Evolutionary conservation across 2,113 vertebrate species (phyloP).

Genomic region (Sphaerodactylus townsendi): DNA sequence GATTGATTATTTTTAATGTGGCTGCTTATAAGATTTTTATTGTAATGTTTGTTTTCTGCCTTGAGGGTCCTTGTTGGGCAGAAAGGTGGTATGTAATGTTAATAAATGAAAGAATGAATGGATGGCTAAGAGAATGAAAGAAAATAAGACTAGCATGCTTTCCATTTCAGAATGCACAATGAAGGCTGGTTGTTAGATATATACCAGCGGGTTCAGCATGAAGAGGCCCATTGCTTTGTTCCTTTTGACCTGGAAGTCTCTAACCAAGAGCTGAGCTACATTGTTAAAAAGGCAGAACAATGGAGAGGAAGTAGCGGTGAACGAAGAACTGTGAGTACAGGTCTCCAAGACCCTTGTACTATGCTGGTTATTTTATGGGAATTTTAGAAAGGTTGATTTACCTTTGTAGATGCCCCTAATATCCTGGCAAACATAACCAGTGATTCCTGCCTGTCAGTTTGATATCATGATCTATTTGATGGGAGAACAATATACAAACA

Average conservation of each 20-base stretch:
- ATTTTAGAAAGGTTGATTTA: background rate
- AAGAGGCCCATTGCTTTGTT: conserved; percentile 82
- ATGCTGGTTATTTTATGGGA: background rate
- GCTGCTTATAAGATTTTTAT: background rate
- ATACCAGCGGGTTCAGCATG: conserved; percentile 79
- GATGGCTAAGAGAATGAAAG: background rate
- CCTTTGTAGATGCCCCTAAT: background rate
- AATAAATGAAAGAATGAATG: background rate
- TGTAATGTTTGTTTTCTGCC: background rate
- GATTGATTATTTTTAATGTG: background rate
- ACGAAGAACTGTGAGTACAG: conserved; percentile 84
- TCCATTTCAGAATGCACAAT: conserved; percentile 76
- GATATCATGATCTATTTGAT: background rate
- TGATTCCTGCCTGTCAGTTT: background rate
- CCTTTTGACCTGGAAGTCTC: conserved; percentile 91
- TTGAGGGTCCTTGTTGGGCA: background rate
- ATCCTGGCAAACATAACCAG: background rate
- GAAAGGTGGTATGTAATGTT: background rate
- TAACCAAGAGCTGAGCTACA: conserved; percentile 87
- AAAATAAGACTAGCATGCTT: background rate
- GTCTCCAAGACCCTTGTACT: background rate
- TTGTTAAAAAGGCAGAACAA: conserved; percentile 87
- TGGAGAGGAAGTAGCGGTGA: conserved; percentile 91
- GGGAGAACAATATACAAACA: background rate
- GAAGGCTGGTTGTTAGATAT: conserved; percentile 85